A percentile compares a stretch with the other conserved stretches of the same genome.
Evolutionary conservation across 2,797 vertebrate species (phyloP).

Genomic region (Chlorospingus semifuscus): DNA sequence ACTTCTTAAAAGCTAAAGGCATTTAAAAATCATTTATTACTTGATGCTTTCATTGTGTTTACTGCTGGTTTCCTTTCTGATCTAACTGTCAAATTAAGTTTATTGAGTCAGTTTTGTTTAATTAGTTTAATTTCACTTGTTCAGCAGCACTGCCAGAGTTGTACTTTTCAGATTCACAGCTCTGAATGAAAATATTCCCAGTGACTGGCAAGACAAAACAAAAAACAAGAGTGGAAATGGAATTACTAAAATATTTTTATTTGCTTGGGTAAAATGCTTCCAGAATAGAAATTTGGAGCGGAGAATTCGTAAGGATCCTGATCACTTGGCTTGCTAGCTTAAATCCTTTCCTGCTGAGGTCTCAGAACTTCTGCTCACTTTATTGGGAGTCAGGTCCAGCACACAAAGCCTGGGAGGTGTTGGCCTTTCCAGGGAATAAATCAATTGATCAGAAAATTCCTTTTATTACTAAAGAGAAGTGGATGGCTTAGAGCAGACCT

Average conservation of each 20-base stretch:
- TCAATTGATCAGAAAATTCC: background rate
- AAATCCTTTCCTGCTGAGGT: background rate
- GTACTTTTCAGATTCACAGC: constrained; percentile 24
- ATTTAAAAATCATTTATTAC: background rate
- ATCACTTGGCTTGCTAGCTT: background rate
- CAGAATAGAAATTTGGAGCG: constrained; percentile 1
- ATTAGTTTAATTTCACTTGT: constrained; percentile 47
- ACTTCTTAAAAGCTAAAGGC: background rate
- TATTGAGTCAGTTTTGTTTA: constrained; percentile 35
- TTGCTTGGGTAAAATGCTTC: constrained; percentile 21
- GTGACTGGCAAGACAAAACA: constrained; percentile 23
- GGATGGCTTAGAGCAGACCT: background rate
- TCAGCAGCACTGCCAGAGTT: constrained; percentile 23
- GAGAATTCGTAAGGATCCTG: background rate
- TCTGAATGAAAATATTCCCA: constrained; percentile 43
- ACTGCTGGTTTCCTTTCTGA: background rate
- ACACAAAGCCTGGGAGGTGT: background rate
- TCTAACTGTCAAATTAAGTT: background rate
- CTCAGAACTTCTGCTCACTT: background rate
- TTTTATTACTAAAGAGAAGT: background rate
- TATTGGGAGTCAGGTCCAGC: background rate
- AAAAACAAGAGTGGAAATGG: constrained; percentile 14
- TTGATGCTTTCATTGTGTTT: background rate
- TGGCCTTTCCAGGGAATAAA: background rate
- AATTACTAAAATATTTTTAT: constrained; percentile 15